Evolutionary conservation across 2,797 vertebrate species (phyloP), one percentile per base, ranked within the genome.

Genomic region (Sandelia bainsii): DNA sequence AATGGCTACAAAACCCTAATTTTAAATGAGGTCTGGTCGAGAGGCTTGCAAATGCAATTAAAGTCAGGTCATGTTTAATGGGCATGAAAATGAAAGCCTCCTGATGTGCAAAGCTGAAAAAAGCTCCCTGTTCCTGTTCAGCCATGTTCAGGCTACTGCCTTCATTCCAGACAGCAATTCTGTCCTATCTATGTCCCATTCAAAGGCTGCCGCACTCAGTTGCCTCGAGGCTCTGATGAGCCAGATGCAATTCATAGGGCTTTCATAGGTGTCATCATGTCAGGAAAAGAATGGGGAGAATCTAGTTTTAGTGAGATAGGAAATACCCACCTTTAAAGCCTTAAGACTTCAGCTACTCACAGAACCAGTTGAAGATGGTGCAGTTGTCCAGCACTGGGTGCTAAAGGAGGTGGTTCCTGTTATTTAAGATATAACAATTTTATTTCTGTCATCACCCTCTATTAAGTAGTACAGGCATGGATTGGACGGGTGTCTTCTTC

Each of bases 31-130:
- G 82, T 77, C 80, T 89, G 69, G 82, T 78, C n/a, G 74, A 84
- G 46, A 75, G 83, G 73, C 65, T 77, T 80, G 84, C 54, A 83
- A 87, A 91, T 81, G 85, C 79, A 88, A 91, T 91, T 90, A 92
- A 79, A 91, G 79, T 85, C 57, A 62, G 83, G 81, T 88, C 85
- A 83, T 87, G 83, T 91, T 91, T 88, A 89, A 85, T 89, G 86
- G 87, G 81, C 79, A 86, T 71, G 79, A 74, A 89, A 90, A 91
- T 88, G 79, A 86, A 89, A 90, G 85, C 62, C 73, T 72, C 60
- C 75, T 82, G 81, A 82, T 83, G 86, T 88, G 81, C 82, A 87
- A 82, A 90, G 73, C 71, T 62, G 61, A 66, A 80, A 83, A 82
- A 75, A 60, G 14, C 64, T 72, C 57, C 71, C 69, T 66, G 75